Conservation (phyloP, 2,113 vertebrate species). For the Elgaria multicarinata region DNA sequence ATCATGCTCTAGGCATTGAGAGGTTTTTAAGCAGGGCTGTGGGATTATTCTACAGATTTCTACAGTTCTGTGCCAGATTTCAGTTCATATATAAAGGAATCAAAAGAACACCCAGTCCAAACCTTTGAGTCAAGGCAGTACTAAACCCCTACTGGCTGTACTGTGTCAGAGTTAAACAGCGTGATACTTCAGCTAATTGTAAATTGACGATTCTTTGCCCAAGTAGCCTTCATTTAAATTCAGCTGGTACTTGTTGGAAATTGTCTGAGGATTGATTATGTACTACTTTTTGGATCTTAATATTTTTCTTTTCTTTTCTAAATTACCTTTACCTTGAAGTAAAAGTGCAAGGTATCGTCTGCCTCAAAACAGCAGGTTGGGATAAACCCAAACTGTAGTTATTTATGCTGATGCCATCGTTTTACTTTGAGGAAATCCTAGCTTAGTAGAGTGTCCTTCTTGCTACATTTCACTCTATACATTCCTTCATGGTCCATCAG, state of each 20-base stretch:
- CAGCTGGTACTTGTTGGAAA: neutral
- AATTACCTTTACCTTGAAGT: neutral
- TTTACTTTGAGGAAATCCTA: neutral
- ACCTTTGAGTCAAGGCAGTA: neutral
- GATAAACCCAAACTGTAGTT: neutral
- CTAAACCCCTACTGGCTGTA: neutral
- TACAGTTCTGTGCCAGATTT: conserved; percentile 2
- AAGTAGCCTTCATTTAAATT: neutral
- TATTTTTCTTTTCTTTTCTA: neutral
- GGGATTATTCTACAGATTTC: no score
- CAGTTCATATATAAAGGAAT: neutral
- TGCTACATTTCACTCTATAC: neutral
- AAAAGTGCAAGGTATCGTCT: neutral
- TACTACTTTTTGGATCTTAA: neutral
- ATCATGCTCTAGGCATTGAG: neutral
- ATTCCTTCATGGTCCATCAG: neutral
- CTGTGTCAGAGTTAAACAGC: no score
- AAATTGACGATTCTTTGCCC: neutral
- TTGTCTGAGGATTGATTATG: neutral
- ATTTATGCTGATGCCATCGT: neutral
- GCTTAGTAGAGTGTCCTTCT: neutral
- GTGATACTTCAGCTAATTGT: neutral
- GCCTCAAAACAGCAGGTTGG: neutral
- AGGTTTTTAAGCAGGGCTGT: neutral
- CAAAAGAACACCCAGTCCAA: neutral